Evolutionary conservation across 2,888 invertebrate species (phyloP), one percentile per base, ranked within the genome.

Genomic region (Spialia ferax): DNA sequence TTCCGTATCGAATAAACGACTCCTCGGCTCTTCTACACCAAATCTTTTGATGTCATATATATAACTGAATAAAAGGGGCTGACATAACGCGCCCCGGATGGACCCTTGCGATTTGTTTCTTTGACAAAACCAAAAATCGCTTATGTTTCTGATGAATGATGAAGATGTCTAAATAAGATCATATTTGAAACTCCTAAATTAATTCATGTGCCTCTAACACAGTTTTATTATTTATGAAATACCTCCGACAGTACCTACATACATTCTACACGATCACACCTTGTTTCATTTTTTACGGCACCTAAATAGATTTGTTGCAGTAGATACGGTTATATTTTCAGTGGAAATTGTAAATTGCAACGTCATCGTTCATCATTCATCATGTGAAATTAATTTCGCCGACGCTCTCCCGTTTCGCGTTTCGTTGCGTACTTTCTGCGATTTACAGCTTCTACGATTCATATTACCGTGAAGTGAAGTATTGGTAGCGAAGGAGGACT

Each of bases 341-440:
- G 75, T 84, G 80, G 78, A 88, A 87, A 86, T 81, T 85, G 84
- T 77, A 88, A 89, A 91, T 89, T 87, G 87, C 87, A 86, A 79
- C 83, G 84, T 85, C 88, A 92, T 89, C 89, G 80, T 82, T 89
- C 91, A 91, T 90, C 89, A 88, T 93, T 89, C 91, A 93, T 93
- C 92, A 93, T 87, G 74, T 83, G 84, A 88, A 88, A 92, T 93
- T 93, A 93, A 92, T 91, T 89, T 86, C 79, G 79, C 81, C 79
- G 80, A 78, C 81, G 86, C 82, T 80, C 82, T 80, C 80, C 81
- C 79, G 80, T 77, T 74, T 80, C 79, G 72, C 83, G 82, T 84
- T 82, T 77, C 83, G 85, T 79, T 80, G 79, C 85, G 82, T 82
- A 80, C 79, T 84, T 86, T 84, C 84, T 86, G 79, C 87, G 85